phyloP scores from a whole-genome alignment of 2,888 invertebrate species.

The Apeira syringaria region DNA sequence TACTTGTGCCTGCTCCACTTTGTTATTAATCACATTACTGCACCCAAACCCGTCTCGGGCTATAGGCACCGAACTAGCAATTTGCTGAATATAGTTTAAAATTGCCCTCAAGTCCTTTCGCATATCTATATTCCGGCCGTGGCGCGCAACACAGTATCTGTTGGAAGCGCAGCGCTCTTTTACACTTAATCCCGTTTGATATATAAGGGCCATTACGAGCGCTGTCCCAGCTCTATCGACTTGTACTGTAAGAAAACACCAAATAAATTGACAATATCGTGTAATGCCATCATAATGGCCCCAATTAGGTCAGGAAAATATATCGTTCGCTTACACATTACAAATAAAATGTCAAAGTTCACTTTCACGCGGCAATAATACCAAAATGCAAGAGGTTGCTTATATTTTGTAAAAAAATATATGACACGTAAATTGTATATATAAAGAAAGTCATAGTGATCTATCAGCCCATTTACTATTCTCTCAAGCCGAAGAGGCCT shows the following conservation, averaged over 20 bases:
- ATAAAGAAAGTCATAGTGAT: too few relatives aligned
- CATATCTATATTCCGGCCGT: conserved; percentile 62
- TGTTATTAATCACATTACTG: conserved; percentile 21
- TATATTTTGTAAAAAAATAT: too few relatives aligned
- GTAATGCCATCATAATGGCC: conserved; percentile 26
- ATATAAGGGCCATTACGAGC: conserved; percentile 76
- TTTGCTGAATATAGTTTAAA: conserved; percentile 25
- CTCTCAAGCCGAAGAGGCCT: too few relatives aligned
- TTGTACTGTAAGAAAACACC: conserved; percentile 70
- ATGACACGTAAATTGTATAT: too few relatives aligned
- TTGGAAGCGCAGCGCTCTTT: conserved; percentile 66
- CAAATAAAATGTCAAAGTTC: conserved; percentile 7
- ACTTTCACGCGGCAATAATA: not conserved
- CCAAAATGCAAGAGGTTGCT: too few relatives aligned
- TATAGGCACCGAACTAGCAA: conserved; percentile 1
- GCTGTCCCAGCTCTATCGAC: conserved; percentile 62
- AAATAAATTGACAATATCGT: conserved; percentile 33
- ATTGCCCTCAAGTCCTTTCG: conserved; percentile 45
- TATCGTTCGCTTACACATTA: conserved; percentile 11
- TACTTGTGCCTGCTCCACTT: conserved; percentile 23
- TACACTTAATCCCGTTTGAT: conserved; percentile 79
- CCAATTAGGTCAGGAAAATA: conserved; percentile 22
- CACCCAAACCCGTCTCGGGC: not conserved
- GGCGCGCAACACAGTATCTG: conserved; percentile 66
- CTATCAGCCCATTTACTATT: too few relatives aligned